Evolutionary conservation across 2,113 vertebrate genomes (phyloP), one percentile per base, ranked within the genome.

Genomic region (Corapipo altera): DNA sequence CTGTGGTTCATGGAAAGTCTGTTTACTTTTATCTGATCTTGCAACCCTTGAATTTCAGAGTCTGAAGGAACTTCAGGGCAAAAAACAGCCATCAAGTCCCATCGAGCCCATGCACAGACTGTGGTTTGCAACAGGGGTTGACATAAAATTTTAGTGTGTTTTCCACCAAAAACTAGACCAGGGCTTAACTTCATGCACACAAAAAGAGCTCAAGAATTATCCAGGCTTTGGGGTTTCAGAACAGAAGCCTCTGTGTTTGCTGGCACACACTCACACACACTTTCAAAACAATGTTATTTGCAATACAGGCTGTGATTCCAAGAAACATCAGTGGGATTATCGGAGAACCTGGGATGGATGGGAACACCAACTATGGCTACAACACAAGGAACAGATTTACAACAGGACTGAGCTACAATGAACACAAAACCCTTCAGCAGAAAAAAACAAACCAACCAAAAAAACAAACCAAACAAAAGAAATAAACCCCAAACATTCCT

Each of bases 1-100:
- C 86, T 78, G 49, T 61, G 91, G 96, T 91, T 97, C 94, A 95
- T 79, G 88, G 91, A 58, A 96, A 96, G 49, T 41, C 96, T 89
- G 76, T 35, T 91, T 93, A 81, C 54, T 96, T 95, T 93, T 51
- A 69, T 93, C 88, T 66, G 83, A 92, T 77, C 61, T 72, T 43
- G 28, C 62, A 91, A 77, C 52, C 73, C 77, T 76, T 32, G 91
- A 75, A 75, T 92, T 95, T 93, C 61, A 32, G 86, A 72, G 28
- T 11, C 79, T 85, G 79, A 87, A 75, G 74, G 83, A 76, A 54
- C 71, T 76, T 66, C 5, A 74, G 75, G 75, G 43, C 46, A 64
- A 74, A 86, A 91, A 32, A 6, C 11, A 92, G 33, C 73, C 82
- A 95, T 58, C 83, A 75, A 55, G 48, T 37, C 39, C 48, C 15